Evolutionary conservation across 2,888 invertebrate species (phyloP), one percentile per base, ranked within the genome.

Genomic region (Nomada lathburiana): DNA sequence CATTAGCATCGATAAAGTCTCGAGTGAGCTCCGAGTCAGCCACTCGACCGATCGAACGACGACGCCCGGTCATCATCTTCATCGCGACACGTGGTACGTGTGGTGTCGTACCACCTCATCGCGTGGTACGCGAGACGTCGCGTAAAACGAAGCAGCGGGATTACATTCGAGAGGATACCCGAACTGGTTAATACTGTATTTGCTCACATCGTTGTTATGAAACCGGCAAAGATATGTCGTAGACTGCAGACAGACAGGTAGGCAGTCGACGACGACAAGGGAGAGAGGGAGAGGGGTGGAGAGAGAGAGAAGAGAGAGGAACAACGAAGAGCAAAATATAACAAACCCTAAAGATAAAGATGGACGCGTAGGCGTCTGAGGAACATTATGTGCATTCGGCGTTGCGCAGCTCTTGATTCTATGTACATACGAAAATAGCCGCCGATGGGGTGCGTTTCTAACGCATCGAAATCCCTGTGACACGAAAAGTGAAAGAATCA

Each of bases 361-460:
- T 80, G 79, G 76, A 86, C 81, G 80, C 86, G 77, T 82, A 82
- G 82, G 74, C 86, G 72, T 78, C 59, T 79, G 80, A 80, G 76
- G 74, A 80, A 84, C 80, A 80, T 82, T 82, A 84, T 74, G 76
- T 72, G 88, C 85, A 85, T 88, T 87, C 81, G 86, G 87, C 88
- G 86, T 89, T 89, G 88, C 86, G 82, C 71, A 80, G 83, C 67
- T 67, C 57, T 83, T 85, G 53, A 71, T 84, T 83, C 76, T 87
- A 86, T 87, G 76, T 88, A 88, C 83, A 85, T 85, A 87, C 85
- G 84, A 85, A 88, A 87, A 88, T 85, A 89, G 80, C 83, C 81
- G 80, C 52, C 80, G 71, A 82, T 64, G 71, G 72, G 80, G 84
- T 81, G 76, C 80, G 77, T 78, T 84, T 80, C 84, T 44, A 83